Evolutionary conservation across 2,888 invertebrate genomes (phyloP).

Genomic region (Andrena chrysosceles): DNA sequence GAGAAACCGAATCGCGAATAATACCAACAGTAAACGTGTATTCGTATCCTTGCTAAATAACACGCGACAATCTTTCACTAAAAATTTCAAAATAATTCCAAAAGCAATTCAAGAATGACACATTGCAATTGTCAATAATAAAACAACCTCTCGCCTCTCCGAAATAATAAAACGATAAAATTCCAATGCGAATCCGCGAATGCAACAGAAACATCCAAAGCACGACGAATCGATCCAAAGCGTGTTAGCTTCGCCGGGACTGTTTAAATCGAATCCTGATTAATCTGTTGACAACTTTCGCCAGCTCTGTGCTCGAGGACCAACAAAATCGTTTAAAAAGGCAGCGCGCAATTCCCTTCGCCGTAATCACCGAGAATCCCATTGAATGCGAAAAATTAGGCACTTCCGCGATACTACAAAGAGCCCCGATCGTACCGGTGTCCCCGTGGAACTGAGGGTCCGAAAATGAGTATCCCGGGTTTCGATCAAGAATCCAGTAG

Average conservation of each 20-base stretch:
- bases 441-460: slow-evolving; percentile 60
- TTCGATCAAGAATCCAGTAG: slow-evolving; percentile 36
- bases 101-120: background rate
- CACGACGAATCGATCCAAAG: background rate
- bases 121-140: background rate
- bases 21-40: background rate
- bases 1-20: background rate
- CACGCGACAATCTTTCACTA: background rate
- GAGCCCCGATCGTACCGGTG: slow-evolving; percentile 31
- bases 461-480: slow-evolving; percentile 46
- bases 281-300: background rate
- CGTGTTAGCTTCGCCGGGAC: background rate
- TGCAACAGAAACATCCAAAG: background rate
- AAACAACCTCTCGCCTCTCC: background rate
- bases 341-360: background rate
- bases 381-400: slow-evolving; percentile 31
- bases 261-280: background rate
- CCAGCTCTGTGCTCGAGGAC: background rate
- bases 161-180: background rate
- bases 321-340: background rate
- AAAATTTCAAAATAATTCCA: background rate
- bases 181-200: background rate
- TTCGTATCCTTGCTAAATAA: background rate
- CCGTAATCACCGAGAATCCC: slow-evolving; percentile 20
- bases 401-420: slow-evolving; percentile 35